These are phyloP conservation scores for Holothuria scabra DNA, from an alignment of 53 echinoderm and acorn worm species.

Conservation along the genomic window DNA sequence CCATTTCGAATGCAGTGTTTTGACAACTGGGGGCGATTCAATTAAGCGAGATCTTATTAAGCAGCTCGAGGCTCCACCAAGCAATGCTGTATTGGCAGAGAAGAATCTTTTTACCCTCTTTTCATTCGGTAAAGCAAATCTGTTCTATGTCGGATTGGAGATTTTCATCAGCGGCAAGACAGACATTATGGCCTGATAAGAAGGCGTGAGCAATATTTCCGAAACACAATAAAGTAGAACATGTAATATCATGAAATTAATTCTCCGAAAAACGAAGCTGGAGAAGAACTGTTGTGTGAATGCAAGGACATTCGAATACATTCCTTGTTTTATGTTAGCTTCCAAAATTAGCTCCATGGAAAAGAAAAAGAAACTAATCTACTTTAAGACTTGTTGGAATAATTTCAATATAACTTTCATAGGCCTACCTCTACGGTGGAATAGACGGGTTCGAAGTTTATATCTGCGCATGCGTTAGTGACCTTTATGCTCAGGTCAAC, in stretches of 20 bases:
- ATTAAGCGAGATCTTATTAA: conserved; percentile 47
- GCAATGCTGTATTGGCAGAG: conserved; percentile 14
- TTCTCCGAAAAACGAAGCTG: background rate
- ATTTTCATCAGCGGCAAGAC: background rate
- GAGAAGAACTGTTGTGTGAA: no score
- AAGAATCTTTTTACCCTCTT: background rate
- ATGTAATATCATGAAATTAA: conserved; percentile 26
- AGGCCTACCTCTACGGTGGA: no score
- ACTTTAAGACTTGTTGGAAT: no score
- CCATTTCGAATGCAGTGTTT: conserved; percentile 44
- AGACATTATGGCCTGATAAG: background rate
- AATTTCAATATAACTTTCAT: no score
- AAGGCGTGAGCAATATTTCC: conserved; percentile 18
- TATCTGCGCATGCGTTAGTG: no score
- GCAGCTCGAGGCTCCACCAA: conserved; percentile 17
- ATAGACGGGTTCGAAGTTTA: no score
- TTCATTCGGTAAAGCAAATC: conserved; percentile 29
- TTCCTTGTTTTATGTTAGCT: no score
- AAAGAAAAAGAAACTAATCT: no score
- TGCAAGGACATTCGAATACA: no score
- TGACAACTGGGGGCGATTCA: conserved; percentile 44
- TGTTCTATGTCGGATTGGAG: conserved; percentile 16
- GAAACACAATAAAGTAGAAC: conserved; percentile 28
- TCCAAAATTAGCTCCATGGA: no score
- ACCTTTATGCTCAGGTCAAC: no score